Base-by-base conservation (phyloP, 2,797 vertebrate species). In the Danio aesculapii region DNA sequence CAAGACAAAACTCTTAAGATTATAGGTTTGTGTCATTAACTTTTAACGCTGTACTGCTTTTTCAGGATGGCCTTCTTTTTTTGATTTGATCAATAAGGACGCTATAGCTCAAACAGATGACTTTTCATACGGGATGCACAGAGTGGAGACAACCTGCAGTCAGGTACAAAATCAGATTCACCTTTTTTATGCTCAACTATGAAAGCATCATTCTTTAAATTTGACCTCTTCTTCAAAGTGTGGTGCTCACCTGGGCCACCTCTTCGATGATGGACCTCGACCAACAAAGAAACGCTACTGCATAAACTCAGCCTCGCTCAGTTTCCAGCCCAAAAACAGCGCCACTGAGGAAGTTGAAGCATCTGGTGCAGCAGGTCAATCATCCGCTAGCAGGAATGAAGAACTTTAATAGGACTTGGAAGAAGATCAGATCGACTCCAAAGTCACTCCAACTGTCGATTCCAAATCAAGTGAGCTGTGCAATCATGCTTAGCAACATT, bases 11-110 rank as follows among this genome's bases (percentile, higher is more conserved):
- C 21, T 4, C 39, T 50, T 12, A 70, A 53, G 6, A 46, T 73
- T 47, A 30, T 6, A 57, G n/a, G n/a, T 8, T 47, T 74, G 71
- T 46, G 17, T 72, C 17, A 61, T 73, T 21, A 66, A 52, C 50
- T n/a, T 58, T 75, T 1, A 30, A n/a, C 52, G n/a, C 75, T 49
- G 8, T 63, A 16, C 43, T 83, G 50, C 43, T 77, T 46, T 86
- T 83, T 52, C 88, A 99, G 98, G 98, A 72, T 99, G 98, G 98
- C 97, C 98, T 7, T 96, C 98, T 3, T 99, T 99, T 93, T 96
- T 88, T 2, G 96, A 99, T 78, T 92, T 97, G 69, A 81, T 99
- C 82, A 95, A 92, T 84, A 92, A 95, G 0, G 95, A 97, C 8
- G 91, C 91, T 46, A 55, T 99, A 83, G 73, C 87, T 1, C 81